A percentile compares a stretch with the other conserved stretches of the same genome.
phyloP scores from a whole-genome alignment of 1,140 invertebrate species.

The Drosophila lacertosa region DNA sequence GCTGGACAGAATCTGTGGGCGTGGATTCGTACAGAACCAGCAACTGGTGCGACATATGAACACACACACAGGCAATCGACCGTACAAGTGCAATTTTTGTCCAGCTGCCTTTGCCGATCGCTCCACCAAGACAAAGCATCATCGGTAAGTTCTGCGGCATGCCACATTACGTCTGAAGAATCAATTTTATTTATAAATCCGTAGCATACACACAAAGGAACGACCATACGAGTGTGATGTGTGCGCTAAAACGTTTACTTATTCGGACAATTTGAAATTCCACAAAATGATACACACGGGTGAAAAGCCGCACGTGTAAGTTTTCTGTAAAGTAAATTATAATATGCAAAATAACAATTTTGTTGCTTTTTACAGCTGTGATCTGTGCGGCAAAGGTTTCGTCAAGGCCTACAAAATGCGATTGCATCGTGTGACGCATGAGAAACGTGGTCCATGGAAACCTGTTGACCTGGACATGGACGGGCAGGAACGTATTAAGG shows the following conservation, averaged over 20 bases:
- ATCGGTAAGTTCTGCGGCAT: conserved; percentile 75
- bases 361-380: conserved; percentile 41
- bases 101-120: conserved; percentile 88
- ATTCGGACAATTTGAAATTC: conserved; percentile 87
- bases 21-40: conserved; percentile 75
- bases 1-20: conserved; percentile 68
- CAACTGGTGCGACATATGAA: conserved; percentile 81
- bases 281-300: conserved; percentile 84
- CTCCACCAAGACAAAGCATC: conserved; percentile 86
- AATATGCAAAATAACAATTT: background rate
- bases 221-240: conserved; percentile 88
- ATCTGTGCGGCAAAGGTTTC: conserved; percentile 71
- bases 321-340: background rate
- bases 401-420: conserved; percentile 76
- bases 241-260: conserved; percentile 89
- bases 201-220: conserved; percentile 89
- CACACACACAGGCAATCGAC: conserved; percentile 83
- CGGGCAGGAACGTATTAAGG: conserved; percentile 39
- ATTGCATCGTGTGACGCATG: conserved; percentile 65
- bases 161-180: background rate
- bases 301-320: conserved; percentile 72
- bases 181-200: background rate
- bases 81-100: conserved; percentile 90
- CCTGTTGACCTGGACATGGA: conserved; percentile 14
- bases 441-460: conserved; percentile 58